phyloP scores from a whole-genome alignment of 2,113 vertebrate genomes.

The Aegithalos caudatus region DNA sequence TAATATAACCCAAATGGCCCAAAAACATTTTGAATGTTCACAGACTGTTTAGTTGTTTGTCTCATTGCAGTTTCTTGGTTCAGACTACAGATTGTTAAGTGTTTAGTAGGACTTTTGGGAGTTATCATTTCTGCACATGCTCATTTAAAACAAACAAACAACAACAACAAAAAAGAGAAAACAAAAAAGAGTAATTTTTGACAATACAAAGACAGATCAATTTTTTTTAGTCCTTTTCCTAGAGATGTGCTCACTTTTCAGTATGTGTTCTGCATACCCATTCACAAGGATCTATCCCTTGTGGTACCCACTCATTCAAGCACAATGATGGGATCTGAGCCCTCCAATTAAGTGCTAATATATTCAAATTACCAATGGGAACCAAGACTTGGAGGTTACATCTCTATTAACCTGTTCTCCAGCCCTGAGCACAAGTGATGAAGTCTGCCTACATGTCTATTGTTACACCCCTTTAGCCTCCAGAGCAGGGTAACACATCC shows the following conservation, averaged over 20 bases:
- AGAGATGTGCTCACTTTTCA: not conserved
- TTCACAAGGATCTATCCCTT: not conserved
- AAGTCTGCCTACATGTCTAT: not conserved
- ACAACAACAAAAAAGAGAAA: fast-evolving
- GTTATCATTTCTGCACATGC: not conserved
- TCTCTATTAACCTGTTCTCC: not conserved
- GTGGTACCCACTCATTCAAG: not conserved
- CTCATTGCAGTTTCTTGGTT: not conserved
- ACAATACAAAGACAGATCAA: not conserved
- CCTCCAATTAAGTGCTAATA: not conserved
- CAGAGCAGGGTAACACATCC: not conserved
- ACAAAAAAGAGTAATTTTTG: not conserved
- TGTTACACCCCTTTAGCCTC: not conserved
- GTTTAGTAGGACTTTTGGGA: not conserved
- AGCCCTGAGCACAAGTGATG: not conserved
- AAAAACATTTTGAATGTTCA: not conserved
- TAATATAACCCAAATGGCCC: not conserved
- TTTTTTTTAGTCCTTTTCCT: not conserved
- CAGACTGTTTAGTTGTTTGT: not conserved
- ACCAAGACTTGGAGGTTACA: not conserved
- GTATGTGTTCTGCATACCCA: not conserved
- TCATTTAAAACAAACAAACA: not conserved
- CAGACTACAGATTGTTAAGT: not conserved
- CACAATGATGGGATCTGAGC: not conserved
- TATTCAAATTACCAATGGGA: not conserved